Evolutionary conservation across 2,888 invertebrate genomes (phyloP), one percentile per base, ranked within the genome.

Genomic region (Scelioninae gen. 1): DNA sequence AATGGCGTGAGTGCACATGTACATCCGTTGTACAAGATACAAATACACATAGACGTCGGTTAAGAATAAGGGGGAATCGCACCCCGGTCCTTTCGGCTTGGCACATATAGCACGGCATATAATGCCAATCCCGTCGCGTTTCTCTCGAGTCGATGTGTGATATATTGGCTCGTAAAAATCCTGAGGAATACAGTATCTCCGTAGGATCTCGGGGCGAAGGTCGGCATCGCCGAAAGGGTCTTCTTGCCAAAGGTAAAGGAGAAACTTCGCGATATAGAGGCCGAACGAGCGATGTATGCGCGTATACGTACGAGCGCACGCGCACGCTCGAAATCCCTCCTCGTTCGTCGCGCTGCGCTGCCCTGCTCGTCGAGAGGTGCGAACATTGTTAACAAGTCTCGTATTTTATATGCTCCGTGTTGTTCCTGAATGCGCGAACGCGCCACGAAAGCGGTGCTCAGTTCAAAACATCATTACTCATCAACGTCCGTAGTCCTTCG

Each of bases 151-250:
- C 92, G 92, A 92, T 92, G 89, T 88, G 89, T 92, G 91, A 92
- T 92, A 92, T 92, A 92, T 91, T 91, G 91, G 92, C 91, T 92
- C 92, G 90, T 92, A 92, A 92, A 92, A 92, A 92, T 91, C 89
- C 88, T 77, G 88, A 88, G 87, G 91, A 92, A 92, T 92, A 92
- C 92, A 91, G 91, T 92, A 92, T 92, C 91, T 90, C 86, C 85
- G 87, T 82, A 85, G 90, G 90, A 92, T 92, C 91, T 91, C 84
- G 87, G 89, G 90, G 88, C 90, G 90, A 90, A 91, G 92, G 91
- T 92, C 91, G 89, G 77, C 88, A 89, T 91, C 90, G 91, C 92
- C 92, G 90, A 91, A 92, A 91, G 91, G 90, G 89, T 86, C 87
- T 86, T 83, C 84, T 85, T 60, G 83, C 84, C 74, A 68, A 68